A percentile compares a stretch with the other conserved stretches of the same genome.
Evolutionary conservation across 2,797 vertebrate species (phyloP).

Genomic region (Odontamblyopus lacepedii): DNA sequence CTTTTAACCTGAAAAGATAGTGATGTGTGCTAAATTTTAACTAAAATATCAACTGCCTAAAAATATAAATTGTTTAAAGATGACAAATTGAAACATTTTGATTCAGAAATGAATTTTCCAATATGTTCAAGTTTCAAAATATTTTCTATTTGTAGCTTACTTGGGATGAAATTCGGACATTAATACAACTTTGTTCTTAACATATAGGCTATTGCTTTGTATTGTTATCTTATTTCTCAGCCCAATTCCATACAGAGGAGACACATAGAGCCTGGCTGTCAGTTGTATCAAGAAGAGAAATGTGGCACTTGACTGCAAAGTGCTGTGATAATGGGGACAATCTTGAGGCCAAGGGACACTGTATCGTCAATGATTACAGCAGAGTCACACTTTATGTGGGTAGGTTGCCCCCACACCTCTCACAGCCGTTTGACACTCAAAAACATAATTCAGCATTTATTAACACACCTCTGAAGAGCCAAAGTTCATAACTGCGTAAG

Average conservation of each 20-base stretch:
- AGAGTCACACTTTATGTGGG: conserved; percentile 4
- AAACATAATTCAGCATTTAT: background rate
- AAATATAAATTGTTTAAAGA: no score
- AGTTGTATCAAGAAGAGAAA: conserved; percentile 41
- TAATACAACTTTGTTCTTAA: background rate
- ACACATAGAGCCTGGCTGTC: conserved; percentile 16
- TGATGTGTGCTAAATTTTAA: no score
- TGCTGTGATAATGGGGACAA: conserved; percentile 39
- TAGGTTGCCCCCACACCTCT: background rate
- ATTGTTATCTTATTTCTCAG: conserved; percentile 22
- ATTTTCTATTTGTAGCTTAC: background rate
- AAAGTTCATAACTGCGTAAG: background rate
- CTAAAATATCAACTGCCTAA: no score
- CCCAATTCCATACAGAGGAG: conserved; percentile 10
- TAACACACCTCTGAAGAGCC: conserved; percentile 4
- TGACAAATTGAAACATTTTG: no score
- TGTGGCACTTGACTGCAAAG: conserved; percentile 50
- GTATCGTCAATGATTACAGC: background rate
- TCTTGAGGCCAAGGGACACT: conserved; percentile 22
- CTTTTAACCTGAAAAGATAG: no score
- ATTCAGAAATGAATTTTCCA: no score
- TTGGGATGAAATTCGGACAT: background rate
- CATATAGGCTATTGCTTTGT: background rate
- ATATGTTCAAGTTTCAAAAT: no score
- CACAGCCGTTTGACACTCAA: background rate